Conservation (phyloP, 1,140 invertebrate species). For the Spodoptera frugiperda region DNA sequence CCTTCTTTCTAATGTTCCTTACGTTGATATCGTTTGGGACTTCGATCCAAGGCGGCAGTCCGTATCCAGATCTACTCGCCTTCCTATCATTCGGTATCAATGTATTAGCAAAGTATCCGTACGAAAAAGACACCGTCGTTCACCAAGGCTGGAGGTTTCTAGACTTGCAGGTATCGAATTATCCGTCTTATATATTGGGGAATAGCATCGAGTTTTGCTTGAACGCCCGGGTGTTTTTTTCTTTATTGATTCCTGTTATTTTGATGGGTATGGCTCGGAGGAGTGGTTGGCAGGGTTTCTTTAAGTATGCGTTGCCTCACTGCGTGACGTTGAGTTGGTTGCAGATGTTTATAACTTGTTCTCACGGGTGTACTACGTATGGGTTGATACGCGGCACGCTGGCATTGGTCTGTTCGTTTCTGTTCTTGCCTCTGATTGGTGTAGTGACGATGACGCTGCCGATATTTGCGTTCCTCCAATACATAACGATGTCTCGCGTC, state of each 20-base stretch:
- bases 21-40: conserved; percentile 91
- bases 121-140: conserved; percentile 93
- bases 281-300: conserved; percentile 92
- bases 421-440: conserved; percentile 92
- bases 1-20: conserved; percentile 90
- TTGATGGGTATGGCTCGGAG: conserved; percentile 90
- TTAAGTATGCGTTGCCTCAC: conserved; percentile 92
- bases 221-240: conserved; percentile 92
- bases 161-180: conserved; percentile 92
- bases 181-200: conserved; percentile 92
- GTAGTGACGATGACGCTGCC: conserved; percentile 91
- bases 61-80: conserved; percentile 89
- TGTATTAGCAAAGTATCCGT: conserved; percentile 94
- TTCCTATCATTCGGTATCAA: conserved; percentile 93
- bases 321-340: conserved; percentile 95
- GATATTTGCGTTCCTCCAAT: conserved; percentile 90
- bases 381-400: conserved; percentile 92
- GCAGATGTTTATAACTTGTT: conserved; percentile 92
- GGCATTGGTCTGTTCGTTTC: conserved; percentile 91
- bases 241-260: conserved; percentile 91
- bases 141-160: conserved; percentile 92
- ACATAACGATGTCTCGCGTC: conserved; percentile 88
- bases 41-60: conserved; percentile 72
- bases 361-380: conserved; percentile 93
- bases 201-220: conserved; percentile 95